Conservation (phyloP, 1,140 invertebrate genomes). For the Riptortus pedestris region DNA sequence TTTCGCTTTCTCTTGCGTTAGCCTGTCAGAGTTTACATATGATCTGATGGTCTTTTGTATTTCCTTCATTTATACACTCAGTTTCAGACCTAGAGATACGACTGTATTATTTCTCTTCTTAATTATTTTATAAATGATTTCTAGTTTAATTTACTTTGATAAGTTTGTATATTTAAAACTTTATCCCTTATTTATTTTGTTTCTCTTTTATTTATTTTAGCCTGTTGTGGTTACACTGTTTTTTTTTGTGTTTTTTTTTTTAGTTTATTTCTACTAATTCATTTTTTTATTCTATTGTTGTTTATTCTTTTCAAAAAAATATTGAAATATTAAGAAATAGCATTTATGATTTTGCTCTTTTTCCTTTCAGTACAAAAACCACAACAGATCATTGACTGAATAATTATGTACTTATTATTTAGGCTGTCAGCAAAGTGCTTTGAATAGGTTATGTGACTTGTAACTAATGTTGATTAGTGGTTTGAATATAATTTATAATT, state of each 20-base stretch:
- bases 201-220: not conserved
- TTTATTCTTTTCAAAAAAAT: not conserved
- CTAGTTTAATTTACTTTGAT: not conserved
- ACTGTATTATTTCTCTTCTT: not conserved
- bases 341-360: too few species aligned
- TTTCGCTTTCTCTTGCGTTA: not conserved
- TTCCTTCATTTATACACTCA: not conserved
- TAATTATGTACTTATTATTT: constrained; percentile 6
- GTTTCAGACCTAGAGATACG: not conserved
- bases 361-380: not conserved
- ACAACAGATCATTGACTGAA: constrained; percentile 12
- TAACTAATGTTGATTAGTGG: not conserved
- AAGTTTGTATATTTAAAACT: not conserved
- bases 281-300: not conserved
- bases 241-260: not conserved
- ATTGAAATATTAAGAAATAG: not conserved
- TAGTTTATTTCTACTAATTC: not conserved
- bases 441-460: not conserved
- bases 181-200: not conserved
- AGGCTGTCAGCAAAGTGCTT: constrained; percentile 6
- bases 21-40: not conserved
- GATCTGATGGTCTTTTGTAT: not conserved
- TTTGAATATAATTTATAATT: not conserved
- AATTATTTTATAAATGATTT: not conserved
- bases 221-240: constrained; percentile 7